Evolutionary conservation across 2,888 invertebrate species (phyloP).

Genomic region (Brenthis daphne): DNA sequence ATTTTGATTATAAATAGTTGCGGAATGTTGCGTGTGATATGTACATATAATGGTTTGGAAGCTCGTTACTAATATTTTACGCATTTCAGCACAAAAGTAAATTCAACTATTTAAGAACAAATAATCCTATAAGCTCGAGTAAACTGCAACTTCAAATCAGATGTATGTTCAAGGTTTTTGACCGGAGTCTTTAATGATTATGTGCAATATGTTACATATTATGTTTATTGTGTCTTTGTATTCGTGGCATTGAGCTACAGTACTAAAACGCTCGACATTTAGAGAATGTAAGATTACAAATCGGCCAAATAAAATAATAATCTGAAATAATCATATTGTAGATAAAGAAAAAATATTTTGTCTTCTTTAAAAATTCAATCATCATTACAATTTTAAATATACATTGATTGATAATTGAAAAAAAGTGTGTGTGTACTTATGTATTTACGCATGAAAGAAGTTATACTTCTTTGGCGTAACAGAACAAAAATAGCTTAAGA

Average conservation of each 20-base stretch:
- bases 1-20: too few species aligned
- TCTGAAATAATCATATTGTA: too few species aligned
- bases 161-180: slow-evolving; percentile 25
- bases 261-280: slow-evolving; percentile 9
- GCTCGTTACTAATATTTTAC: background rate
- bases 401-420: background rate
- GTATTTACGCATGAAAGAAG: too few species aligned
- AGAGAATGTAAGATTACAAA: slow-evolving; percentile 14
- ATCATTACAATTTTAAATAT: background rate
- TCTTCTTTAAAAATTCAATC: too few species aligned
- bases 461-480: too few species aligned
- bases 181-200: slow-evolving; percentile 15
- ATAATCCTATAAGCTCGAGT: background rate
- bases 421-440: background rate
- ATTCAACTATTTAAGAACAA: background rate
- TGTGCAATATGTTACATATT: slow-evolving; percentile 16
- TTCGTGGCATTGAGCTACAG: slow-evolving; percentile 25
- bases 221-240: slow-evolving; percentile 18
- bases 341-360: too few species aligned
- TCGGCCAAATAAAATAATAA: background rate
- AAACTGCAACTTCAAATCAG: slow-evolving; percentile 5
- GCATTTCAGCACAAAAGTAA: background rate
- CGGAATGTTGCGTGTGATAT: background rate
- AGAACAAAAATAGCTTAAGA: too few species aligned
- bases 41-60: slow-evolving; percentile 1